These are phyloP conservation scores for Anarrhichthys ocellatus DNA, from an alignment of 2,113 vertebrate species.

Conservation along the genomic window DNA sequence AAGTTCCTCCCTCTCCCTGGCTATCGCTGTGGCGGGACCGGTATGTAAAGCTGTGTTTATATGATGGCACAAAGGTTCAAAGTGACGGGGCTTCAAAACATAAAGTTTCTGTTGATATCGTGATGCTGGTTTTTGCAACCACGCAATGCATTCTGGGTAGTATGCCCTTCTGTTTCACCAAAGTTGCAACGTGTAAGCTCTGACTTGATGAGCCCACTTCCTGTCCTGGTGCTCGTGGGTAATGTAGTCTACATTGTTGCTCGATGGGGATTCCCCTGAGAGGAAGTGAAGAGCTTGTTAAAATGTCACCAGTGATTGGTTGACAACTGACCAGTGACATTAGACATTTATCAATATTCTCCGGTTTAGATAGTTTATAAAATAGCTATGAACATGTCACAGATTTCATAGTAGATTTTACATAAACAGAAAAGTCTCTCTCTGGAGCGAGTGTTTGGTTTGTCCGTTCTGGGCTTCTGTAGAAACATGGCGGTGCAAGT, in stretches of 20 bases:
- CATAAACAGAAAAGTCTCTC: too few species aligned
- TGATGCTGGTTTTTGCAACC: neutral
- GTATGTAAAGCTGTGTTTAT: neutral
- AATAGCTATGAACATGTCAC: neutral
- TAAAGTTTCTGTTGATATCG: neutral
- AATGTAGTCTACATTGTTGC: neutral
- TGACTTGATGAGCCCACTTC: neutral
- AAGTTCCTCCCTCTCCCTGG: slow-evolving; percentile 66
- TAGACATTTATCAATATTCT: neutral
- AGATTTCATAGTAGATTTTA: neutral
- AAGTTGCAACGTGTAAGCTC: too few species aligned
- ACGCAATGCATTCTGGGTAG: neutral
- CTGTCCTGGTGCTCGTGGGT: neutral
- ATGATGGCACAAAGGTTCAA: neutral
- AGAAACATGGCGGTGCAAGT: too few species aligned
- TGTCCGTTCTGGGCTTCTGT: neutral
- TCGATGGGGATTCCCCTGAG: neutral
- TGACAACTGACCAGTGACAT: neutral
- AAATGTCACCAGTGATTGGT: neutral
- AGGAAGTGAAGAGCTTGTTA: neutral
- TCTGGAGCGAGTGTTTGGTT: neutral
- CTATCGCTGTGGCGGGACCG: neutral
- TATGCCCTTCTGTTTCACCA: neutral
- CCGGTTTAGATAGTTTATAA: neutral
- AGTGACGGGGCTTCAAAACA: neutral